A percentile compares a stretch with the other conserved stretches of the same genome.
phyloP scores from a whole-genome alignment of 2,888 invertebrate genomes.

The Harpagoxenus sublaevis region DNA sequence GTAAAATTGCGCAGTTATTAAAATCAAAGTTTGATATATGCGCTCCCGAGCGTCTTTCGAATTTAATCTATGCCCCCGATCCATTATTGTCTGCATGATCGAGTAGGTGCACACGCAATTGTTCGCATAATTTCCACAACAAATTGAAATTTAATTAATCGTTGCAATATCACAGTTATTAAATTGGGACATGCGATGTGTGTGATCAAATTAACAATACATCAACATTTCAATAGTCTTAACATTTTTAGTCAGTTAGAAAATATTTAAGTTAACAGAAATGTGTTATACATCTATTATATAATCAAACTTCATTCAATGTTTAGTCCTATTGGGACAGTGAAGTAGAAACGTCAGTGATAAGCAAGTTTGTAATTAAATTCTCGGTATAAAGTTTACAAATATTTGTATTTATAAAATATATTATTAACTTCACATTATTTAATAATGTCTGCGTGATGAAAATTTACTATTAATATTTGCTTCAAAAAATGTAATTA shows the following conservation, averaged over 20 bases:
- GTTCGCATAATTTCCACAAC: constrained; percentile 1
- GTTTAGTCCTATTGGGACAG: neutral
- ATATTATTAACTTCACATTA: neutral
- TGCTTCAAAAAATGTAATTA: neutral
- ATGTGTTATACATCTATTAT: neutral
- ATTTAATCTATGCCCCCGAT: constrained; percentile 51
- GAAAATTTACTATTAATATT: neutral
- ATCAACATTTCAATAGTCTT: neutral
- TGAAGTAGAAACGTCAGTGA: neutral
- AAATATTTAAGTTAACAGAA: neutral
- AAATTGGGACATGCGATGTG: neutral
- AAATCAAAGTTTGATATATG: constrained; percentile 64
- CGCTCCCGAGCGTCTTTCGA: constrained; percentile 31
- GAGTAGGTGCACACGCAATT: constrained; percentile 16
- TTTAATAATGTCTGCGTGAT: neutral
- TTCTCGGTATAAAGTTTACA: neutral
- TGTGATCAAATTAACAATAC: neutral
- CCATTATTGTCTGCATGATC: constrained; percentile 52
- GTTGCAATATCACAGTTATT: neutral
- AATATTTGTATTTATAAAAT: neutral
- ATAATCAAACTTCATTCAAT: constrained; percentile 5
- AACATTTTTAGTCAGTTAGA: neutral
- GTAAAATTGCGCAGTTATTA: constrained; percentile 81
- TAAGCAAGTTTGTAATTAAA: neutral
- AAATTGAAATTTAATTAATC: constrained; percentile 16